Conservation (phyloP, 2,797 vertebrate genomes). For the Xenopus petersii region DNA sequence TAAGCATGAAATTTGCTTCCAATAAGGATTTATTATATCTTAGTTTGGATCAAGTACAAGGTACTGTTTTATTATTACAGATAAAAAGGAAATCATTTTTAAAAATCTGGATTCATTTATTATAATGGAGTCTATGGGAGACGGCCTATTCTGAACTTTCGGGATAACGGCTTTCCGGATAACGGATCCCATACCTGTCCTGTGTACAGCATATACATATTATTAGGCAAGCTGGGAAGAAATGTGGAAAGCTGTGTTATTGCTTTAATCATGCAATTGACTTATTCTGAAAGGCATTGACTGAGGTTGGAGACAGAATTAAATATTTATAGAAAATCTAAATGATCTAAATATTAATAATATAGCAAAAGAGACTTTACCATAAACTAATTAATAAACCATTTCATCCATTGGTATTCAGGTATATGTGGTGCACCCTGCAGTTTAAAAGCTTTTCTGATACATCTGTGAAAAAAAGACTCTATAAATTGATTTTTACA, state of each 20-base stretch:
- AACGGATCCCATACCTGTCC: too few species aligned
- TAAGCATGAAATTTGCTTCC: too few species aligned
- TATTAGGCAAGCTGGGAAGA: too few species aligned
- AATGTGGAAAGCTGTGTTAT: neutral
- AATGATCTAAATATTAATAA: conserved; percentile 3
- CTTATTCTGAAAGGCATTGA: neutral
- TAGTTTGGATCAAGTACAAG: too few species aligned
- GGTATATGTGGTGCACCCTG: neutral
- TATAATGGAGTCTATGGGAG: too few species aligned
- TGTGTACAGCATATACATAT: too few species aligned
- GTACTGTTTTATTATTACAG: too few species aligned
- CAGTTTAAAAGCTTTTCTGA: conserved; percentile 8
- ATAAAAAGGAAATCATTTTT: too few species aligned
- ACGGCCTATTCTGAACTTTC: too few species aligned
- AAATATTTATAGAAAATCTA: conserved; percentile 3
- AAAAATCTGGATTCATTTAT: too few species aligned
- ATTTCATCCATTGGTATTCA: neutral
- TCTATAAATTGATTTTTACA: conserved; percentile 30
- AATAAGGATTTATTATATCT: too few species aligned
- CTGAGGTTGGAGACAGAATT: neutral
- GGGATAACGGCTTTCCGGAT: too few species aligned
- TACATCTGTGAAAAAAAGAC: conserved; percentile 1
- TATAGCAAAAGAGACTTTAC: neutral
- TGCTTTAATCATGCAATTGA: conserved; percentile 7
- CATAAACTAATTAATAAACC: conserved; percentile 1